phyloP scores from a whole-genome alignment of 2,797 vertebrate species.

The Spinus pinus region DNA sequence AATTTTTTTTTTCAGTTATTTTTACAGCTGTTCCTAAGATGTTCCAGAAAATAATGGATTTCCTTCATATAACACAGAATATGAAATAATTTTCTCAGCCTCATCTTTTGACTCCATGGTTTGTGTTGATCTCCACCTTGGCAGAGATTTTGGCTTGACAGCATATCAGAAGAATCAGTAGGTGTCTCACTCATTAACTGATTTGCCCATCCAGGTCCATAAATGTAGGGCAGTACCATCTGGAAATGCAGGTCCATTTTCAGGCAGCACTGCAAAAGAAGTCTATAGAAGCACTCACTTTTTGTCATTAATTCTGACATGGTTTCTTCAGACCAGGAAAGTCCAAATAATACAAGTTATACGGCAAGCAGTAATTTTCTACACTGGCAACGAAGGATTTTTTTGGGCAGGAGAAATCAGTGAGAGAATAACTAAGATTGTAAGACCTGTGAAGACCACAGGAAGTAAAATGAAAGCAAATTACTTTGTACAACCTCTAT shows the following conservation, averaged over 20 bases:
- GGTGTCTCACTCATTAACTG: neutral
- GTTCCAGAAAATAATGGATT: neutral
- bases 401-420: neutral
- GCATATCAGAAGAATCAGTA: neutral
- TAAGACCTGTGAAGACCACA: neutral
- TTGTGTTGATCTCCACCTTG: neutral
- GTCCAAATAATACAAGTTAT: neutral
- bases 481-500: neutral
- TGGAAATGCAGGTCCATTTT: neutral
- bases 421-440: neutral
- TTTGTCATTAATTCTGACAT: neutral
- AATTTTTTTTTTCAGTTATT: neutral
- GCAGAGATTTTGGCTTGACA: neutral
- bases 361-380: neutral
- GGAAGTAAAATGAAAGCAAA: neutral
- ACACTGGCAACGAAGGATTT: neutral
- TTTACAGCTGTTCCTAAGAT: neutral
- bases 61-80: neutral
- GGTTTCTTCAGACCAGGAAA: neutral
- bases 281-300: neutral
- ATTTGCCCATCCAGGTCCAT: neutral
- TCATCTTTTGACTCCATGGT: neutral
- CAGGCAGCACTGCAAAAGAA: neutral
- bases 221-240: neutral
- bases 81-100: neutral